Percentiles rank a stretch among this genome's conserved stretches.
phyloP scores from a whole-genome alignment of 1,140 invertebrate genomes.

The Zaprionus kolodkinae region DNA sequence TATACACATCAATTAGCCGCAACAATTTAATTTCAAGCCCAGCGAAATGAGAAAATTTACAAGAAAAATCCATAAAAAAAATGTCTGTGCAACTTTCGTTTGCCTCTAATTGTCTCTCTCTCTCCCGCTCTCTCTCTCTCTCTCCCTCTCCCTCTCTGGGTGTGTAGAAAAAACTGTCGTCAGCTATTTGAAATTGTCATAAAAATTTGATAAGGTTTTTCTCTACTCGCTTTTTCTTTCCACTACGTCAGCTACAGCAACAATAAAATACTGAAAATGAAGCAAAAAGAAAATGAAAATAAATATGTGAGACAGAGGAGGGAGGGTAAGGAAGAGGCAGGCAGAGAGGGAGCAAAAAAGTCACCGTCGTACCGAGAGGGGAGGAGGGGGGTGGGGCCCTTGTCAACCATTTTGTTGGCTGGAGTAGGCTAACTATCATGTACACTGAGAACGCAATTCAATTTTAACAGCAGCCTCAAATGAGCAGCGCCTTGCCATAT shows the following conservation, averaged over 20 bases:
- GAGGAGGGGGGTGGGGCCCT: neutral
- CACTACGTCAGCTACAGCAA: constrained; percentile 57
- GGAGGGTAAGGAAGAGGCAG: neutral
- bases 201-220: constrained; percentile 77
- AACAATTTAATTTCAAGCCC: constrained; percentile 68
- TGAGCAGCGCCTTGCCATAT: too few species aligned
- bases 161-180: constrained; percentile 58
- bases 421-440: constrained; percentile 42
- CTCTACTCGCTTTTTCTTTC: constrained; percentile 49
- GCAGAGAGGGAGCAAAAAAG: neutral
- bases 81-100: constrained; percentile 58
- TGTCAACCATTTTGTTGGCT: constrained; percentile 13
- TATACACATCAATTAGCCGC: constrained; percentile 75
- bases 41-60: constrained; percentile 59
- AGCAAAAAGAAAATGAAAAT: constrained; percentile 32
- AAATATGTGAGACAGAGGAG: constrained; percentile 11
- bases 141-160: neutral
- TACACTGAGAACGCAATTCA: neutral
- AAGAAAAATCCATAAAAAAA: constrained; percentile 77
- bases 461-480: constrained; percentile 16
- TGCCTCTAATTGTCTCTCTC: constrained; percentile 8
- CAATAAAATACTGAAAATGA: constrained; percentile 38
- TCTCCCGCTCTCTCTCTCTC: neutral
- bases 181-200: constrained; percentile 78
- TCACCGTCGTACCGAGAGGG: neutral